Percentiles rank a stretch among this genome's conserved stretches.
Evolutionary conservation across 2,797 vertebrate species (phyloP).

Genomic region (Takifugu ocellatus): DNA sequence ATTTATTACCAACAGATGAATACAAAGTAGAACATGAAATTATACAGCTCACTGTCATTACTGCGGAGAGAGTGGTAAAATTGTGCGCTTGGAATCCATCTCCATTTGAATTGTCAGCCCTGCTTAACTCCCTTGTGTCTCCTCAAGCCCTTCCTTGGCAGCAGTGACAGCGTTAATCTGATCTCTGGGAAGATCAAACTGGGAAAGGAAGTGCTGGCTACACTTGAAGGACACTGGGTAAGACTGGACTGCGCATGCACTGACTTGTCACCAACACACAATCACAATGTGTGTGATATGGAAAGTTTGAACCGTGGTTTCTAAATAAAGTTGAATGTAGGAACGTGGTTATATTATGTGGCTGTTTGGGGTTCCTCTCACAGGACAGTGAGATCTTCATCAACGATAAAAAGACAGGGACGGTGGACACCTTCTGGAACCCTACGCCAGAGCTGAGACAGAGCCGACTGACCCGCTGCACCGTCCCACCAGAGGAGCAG

Average conservation of each 20-base stretch:
- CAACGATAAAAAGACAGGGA: constrained; percentile 91
- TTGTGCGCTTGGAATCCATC: too few relatives aligned
- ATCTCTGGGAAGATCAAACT: constrained; percentile 95
- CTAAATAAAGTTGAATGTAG: too few relatives aligned
- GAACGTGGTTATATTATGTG: background rate
- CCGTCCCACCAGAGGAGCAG: constrained; percentile 91
- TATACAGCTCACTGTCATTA: too few relatives aligned
- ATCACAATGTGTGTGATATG: too few relatives aligned
- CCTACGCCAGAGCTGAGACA: constrained; percentile 89
- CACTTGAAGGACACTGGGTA: constrained; percentile 97
- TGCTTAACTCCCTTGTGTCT: background rate
- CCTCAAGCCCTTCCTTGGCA: constrained; percentile 92
- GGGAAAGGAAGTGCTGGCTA: constrained; percentile 94
- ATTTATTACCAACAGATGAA: too few relatives aligned
- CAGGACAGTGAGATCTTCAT: constrained; percentile 97
- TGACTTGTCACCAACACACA: background rate
- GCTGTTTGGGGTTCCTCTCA: constrained; percentile 3
- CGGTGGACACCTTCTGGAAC: constrained; percentile 90
- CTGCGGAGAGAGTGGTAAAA: too few relatives aligned
- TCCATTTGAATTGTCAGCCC: background rate
- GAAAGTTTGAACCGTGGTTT: too few relatives aligned
- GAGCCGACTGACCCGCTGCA: constrained; percentile 85
- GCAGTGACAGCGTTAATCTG: constrained; percentile 93
- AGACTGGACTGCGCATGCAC: background rate
- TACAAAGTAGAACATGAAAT: too few relatives aligned